Conservation (phyloP, 2,888 invertebrate genomes). For the Agriopis marginaria region DNA sequence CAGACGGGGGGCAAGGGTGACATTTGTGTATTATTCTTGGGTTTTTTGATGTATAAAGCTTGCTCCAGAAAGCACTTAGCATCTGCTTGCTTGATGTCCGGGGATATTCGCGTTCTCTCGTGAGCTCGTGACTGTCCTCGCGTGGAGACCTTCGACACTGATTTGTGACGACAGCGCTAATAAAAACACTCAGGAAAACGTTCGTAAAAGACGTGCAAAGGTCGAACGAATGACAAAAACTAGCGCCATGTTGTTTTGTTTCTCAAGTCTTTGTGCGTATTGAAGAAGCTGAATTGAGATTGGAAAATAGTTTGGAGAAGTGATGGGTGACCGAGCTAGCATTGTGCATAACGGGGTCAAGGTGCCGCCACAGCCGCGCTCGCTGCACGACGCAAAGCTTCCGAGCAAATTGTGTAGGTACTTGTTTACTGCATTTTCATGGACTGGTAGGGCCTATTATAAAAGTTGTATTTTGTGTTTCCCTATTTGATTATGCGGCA, state of each 20-base stretch:
- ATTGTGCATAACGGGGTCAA: conserved; percentile 29
- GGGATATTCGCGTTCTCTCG: background rate
- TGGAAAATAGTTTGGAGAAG: conserved; percentile 16
- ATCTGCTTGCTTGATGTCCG: background rate
- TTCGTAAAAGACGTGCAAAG: conserved; percentile 24
- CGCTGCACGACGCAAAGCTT: conserved; percentile 1
- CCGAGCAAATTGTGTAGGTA: background rate
- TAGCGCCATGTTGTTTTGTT: conserved; percentile 11
- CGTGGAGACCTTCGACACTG: conserved; percentile 10
- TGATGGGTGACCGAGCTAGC: conserved; percentile 29
- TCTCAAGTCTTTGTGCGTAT: conserved; percentile 9
- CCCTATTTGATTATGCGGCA: conserved; percentile 4
- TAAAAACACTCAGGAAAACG: conserved; percentile 27
- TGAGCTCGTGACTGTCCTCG: conserved; percentile 1
- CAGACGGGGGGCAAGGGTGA: no score
- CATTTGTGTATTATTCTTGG: no score
- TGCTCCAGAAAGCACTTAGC: no score
- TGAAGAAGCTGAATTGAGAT: conserved; percentile 3
- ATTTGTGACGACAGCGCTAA: conserved; percentile 23
- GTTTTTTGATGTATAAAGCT: no score
- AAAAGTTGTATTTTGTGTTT: background rate
- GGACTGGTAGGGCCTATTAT: background rate
- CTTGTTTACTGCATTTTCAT: background rate
- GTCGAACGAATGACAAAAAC: conserved; percentile 18
- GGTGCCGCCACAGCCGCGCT: conserved; percentile 4